Evolutionary conservation across 1,140 invertebrate genomes (phyloP), one percentile per base, ranked within the genome.

Genomic region (Tyrophagus putrescentiae): DNA sequence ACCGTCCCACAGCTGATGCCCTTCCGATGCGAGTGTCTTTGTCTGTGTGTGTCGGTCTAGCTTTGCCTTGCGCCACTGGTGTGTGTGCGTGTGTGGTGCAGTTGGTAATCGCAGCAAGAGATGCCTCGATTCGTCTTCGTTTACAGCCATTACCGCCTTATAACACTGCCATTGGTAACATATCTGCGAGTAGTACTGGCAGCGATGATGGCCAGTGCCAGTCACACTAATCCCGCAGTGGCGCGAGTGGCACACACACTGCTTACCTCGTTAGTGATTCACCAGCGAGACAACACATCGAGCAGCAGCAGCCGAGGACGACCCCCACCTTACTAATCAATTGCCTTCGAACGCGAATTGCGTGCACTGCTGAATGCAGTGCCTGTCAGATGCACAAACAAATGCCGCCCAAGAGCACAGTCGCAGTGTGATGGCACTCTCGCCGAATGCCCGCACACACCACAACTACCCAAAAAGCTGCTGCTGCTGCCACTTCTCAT

Each of bases 51-150:
- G n/a, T n/a, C n/a, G n/a, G n/a, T n/a, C n/a, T n/a, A n/a, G n/a
- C n/a, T n/a, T n/a, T n/a, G n/a, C n/a, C n/a, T n/a, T n/a, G n/a
- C n/a, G n/a, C n/a, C n/a, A n/a, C n/a, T n/a, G n/a, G n/a, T n/a
- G n/a, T n/a, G n/a, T 7, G 45, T 48, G 45, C 13, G 36, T 21
- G 45, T 48, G 45, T 48, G 45, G 23, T 21, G 45, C 45, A 48
- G 45, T 18, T 48, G 21, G 21, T 48, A 48, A 48, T 48, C 45
- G 21, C 7, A 48, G 7, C 45, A 48, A 48, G 45, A 6, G 7
- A 48, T 48, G 45, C 31, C n/a, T 48, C 45, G 45, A 48, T 48
- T 48, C 45, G 45, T 48, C 45, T 48, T 48, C 45, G 45, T 48
- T 48, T 48, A 48, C 45, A 48, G 45, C 45, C 45, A 48, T 48